phyloP scores from a whole-genome alignment of 2,797 vertebrate species.

The Antrozous pallidus region DNA sequence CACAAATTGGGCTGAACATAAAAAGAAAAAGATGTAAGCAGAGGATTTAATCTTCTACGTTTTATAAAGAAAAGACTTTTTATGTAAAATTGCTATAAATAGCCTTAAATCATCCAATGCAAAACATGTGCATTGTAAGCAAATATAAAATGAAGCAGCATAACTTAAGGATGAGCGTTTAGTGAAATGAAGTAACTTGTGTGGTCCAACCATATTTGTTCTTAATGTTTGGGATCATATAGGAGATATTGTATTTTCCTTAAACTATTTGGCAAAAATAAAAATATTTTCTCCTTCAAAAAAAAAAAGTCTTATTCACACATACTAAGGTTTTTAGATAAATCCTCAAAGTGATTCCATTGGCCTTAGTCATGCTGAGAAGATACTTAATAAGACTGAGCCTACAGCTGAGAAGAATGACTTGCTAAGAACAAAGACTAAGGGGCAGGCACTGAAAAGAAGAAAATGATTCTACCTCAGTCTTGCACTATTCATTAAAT shows the following conservation, averaged over 20 bases:
- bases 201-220: conserved; percentile 27
- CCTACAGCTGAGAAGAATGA: not conserved
- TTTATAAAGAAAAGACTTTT: conserved; percentile 46
- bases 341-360: not conserved
- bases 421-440: not conserved
- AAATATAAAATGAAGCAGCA: conserved; percentile 8
- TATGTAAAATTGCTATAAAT: conserved; percentile 6
- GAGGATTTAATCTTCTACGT: conserved; percentile 22
- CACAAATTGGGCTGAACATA: not conserved
- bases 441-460: not conserved
- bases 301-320: not conserved
- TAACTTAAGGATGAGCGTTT: not conserved
- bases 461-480: not conserved
- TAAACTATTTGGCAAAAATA: conserved; percentile 43
- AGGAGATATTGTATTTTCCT: conserved; percentile 45
- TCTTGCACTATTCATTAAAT: not conserved
- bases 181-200: not conserved
- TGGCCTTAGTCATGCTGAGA: not conserved
- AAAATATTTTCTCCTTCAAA: conserved; percentile 3
- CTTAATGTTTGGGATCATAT: not conserved
- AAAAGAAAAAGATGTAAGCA: not conserved
- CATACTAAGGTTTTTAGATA: not conserved
- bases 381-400: not conserved
- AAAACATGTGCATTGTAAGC: not conserved
- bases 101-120: not conserved